Percentiles rank a stretch among this genome's conserved stretches.
Evolutionary conservation across 1,140 invertebrate species (phyloP).

Genomic region (Pogonognathellus flavescens): DNA sequence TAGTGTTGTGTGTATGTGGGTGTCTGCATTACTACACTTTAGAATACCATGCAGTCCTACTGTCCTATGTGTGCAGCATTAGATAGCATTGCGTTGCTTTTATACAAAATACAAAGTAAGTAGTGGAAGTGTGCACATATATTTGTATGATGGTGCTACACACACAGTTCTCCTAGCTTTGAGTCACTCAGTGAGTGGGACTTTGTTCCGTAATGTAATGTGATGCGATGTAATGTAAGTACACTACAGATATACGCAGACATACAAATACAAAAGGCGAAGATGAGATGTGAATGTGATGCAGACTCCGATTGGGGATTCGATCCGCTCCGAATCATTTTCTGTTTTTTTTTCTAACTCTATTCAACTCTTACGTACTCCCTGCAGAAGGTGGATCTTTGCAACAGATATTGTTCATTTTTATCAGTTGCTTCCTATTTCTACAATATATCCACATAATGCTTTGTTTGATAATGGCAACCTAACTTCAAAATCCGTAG

Average conservation of each 20-base stretch:
- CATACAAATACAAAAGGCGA: neutral
- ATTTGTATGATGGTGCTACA: neutral
- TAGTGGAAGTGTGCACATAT: neutral
- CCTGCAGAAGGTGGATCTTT: neutral
- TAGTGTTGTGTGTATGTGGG: neutral
- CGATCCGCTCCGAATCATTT: conserved; percentile 52
- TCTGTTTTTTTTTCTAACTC: conserved; percentile 13
- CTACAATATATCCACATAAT: neutral
- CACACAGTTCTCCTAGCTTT: neutral
- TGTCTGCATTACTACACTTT: neutral
- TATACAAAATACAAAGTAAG: neutral
- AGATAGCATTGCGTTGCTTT: neutral
- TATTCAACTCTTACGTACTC: neutral
- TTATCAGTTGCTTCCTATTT: neutral
- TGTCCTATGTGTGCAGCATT: neutral
- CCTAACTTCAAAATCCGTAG: no score
- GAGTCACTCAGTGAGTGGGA: neutral
- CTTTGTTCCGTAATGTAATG: conserved; percentile 28
- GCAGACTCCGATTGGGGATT: conserved; percentile 58
- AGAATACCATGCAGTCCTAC: neutral
- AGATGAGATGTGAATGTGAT: conserved; percentile 49
- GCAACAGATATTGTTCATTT: neutral
- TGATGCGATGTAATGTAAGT: conserved; percentile 24
- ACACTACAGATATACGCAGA: conserved; percentile 1
- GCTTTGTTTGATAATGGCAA: no score